Evolutionary conservation across 2,113 vertebrate genomes (phyloP).

Genomic region (Amblyornis subalaris): DNA sequence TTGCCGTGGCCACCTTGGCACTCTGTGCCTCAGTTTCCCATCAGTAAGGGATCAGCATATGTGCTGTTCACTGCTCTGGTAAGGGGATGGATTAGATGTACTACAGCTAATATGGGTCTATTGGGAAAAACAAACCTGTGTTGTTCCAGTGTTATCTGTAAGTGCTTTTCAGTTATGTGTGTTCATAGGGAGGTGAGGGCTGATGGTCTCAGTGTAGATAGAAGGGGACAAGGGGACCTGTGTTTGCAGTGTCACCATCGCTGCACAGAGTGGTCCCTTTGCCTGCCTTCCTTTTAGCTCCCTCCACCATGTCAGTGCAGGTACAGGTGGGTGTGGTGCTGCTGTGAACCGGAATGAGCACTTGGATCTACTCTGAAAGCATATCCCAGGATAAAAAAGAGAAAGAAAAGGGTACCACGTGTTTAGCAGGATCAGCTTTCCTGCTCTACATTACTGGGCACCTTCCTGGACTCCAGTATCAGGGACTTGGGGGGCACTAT

Average conservation of each 20-base stretch:
- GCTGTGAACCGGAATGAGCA: accelerated
- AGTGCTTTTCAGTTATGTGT: not conserved
- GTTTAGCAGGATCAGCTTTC: not conserved
- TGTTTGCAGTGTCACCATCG: not conserved
- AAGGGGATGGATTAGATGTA: not conserved
- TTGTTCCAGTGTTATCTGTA: not conserved
- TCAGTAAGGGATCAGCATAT: not conserved
- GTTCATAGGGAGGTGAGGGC: not conserved
- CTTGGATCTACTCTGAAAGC: not conserved
- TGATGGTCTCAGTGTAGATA: not conserved
- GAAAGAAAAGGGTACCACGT: not conserved
- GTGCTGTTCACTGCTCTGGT: not conserved
- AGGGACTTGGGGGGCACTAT: accelerated
- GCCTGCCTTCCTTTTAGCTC: not conserved
- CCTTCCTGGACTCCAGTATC: not conserved
- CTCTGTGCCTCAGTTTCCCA: not conserved
- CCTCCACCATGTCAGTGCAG: accelerated
- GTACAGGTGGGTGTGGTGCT: not conserved
- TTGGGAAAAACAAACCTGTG: not conserved
- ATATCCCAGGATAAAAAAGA: not conserved
- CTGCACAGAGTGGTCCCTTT: accelerated
- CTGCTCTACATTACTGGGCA: not conserved
- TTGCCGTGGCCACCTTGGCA: not conserved
- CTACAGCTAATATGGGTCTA: not conserved
- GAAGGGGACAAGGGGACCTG: not conserved